Percentiles rank a stretch among this genome's conserved stretches.
Conservation (phyloP, 2,888 invertebrate genomes). For the Andrena praecox region DNA sequence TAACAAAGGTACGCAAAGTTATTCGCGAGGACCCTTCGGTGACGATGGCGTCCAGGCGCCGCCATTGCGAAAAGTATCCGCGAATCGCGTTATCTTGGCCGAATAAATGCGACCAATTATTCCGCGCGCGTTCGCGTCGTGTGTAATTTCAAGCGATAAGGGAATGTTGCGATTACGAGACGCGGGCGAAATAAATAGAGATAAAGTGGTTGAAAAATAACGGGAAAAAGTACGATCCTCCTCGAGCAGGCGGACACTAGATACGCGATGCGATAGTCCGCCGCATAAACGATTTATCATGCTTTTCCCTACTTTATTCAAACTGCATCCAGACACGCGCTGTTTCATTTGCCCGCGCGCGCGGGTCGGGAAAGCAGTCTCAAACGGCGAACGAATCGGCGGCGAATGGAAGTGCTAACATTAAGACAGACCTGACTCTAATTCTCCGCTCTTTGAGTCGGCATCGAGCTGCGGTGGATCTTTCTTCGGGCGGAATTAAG, state of each 20-base stretch:
- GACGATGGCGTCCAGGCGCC: conserved; percentile 4
- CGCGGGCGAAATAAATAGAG: conserved; percentile 50
- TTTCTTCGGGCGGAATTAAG: not conserved
- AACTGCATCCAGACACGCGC: conserved; percentile 59
- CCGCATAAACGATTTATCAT: conserved; percentile 63
- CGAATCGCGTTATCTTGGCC: conserved; percentile 41
- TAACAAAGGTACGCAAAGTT: not conserved
- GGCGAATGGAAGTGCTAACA: conserved; percentile 35
- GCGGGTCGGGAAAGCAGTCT: not conserved
- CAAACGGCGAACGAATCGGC: conserved; percentile 37
- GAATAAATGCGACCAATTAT: conserved; percentile 57
- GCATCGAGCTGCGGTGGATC: not conserved
- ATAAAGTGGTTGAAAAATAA: conserved; percentile 39
- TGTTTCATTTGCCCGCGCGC: conserved; percentile 43
- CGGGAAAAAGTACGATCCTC: conserved; percentile 33
- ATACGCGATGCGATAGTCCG: conserved; percentile 42
- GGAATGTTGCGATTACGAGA: conserved; percentile 47
- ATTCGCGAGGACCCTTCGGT: not conserved
- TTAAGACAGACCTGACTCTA: conserved; percentile 5
- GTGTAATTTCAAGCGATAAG: conserved; percentile 58
- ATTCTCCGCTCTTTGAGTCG: conserved; percentile 22
- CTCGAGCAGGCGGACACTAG: conserved; percentile 23
- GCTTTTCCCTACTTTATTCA: conserved; percentile 64
- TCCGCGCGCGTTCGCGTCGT: conserved; percentile 50
- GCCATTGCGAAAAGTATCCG: conserved; percentile 3